phyloP scores from a whole-genome alignment of 2,888 invertebrate species.

The Pandemis corylana region DNA sequence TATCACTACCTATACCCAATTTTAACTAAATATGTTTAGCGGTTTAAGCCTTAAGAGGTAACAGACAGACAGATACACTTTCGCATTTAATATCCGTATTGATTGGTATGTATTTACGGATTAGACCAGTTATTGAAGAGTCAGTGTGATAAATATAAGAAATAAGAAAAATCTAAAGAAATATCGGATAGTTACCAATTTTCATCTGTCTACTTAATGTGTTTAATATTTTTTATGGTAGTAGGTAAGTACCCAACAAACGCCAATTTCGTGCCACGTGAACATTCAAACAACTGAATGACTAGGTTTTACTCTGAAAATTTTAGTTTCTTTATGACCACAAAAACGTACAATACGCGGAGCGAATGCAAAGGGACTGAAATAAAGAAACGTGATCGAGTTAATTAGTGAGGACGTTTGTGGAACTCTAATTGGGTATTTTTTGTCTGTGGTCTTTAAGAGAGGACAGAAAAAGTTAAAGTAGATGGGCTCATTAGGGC shows the following conservation, averaged over 20 bases:
- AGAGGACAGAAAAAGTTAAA: conserved; percentile 67
- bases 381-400: conserved; percentile 75
- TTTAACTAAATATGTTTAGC: no score
- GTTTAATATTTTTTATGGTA: no score
- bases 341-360: conserved; percentile 46
- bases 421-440: conserved; percentile 77
- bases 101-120: no score
- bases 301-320: not conserved
- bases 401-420: conserved; percentile 78
- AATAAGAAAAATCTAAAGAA: no score
- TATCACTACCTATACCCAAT: no score
- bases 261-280: not conserved
- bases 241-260: not conserved
- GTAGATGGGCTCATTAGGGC: conserved; percentile 70
- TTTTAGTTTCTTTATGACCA: conserved; percentile 4
- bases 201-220: no score
- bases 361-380: conserved; percentile 62
- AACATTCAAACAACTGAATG: not conserved
- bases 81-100: no score
- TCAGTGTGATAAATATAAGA: no score
- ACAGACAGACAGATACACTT: no score
- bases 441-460: conserved; percentile 67
- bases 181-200: no score
- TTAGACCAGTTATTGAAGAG: no score
- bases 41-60: no score